Conservation (phyloP, 64 coral and sea anemone species). For the Montipora capricornis region DNA sequence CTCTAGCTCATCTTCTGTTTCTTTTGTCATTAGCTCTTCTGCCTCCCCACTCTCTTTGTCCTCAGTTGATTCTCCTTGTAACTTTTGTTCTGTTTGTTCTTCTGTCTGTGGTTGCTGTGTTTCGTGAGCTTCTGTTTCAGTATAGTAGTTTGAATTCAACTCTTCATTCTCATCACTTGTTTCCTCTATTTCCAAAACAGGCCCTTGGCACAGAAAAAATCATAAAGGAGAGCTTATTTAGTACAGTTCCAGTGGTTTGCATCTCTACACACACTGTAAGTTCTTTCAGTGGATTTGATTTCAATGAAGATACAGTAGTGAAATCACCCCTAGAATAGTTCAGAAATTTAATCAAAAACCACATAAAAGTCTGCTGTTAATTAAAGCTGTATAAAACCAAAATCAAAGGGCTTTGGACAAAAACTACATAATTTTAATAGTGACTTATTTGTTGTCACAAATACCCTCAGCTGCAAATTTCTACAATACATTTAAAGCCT, state of each 20-base stretch:
- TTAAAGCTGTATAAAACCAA: too few species aligned
- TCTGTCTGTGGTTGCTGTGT: background rate
- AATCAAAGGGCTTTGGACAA: too few species aligned
- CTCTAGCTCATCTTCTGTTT: conserved; percentile 31
- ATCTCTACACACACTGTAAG: too few species aligned
- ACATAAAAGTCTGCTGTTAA: too few species aligned
- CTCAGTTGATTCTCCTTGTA: background rate
- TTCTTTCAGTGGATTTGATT: too few species aligned
- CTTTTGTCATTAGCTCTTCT: background rate
- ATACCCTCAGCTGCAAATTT: too few species aligned
- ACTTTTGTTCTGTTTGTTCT: conserved; percentile 10
- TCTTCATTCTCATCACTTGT: conserved; percentile 61
- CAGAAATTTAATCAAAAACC: too few species aligned
- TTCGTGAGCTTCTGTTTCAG: conserved; percentile 3
- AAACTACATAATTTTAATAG: too few species aligned
- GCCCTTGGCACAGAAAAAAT: conserved; percentile 64
- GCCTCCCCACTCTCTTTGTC: background rate
- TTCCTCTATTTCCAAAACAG: conserved; percentile 93
- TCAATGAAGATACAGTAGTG: too few species aligned
- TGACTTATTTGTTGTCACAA: too few species aligned
- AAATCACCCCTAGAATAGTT: too few species aligned
- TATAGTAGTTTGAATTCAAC: conserved; percentile 8
- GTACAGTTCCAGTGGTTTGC: background rate
- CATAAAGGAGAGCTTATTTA: background rate
- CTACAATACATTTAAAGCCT: too few species aligned